Conservation (phyloP, 2,113 vertebrate genomes). For the Arizona elegans region DNA sequence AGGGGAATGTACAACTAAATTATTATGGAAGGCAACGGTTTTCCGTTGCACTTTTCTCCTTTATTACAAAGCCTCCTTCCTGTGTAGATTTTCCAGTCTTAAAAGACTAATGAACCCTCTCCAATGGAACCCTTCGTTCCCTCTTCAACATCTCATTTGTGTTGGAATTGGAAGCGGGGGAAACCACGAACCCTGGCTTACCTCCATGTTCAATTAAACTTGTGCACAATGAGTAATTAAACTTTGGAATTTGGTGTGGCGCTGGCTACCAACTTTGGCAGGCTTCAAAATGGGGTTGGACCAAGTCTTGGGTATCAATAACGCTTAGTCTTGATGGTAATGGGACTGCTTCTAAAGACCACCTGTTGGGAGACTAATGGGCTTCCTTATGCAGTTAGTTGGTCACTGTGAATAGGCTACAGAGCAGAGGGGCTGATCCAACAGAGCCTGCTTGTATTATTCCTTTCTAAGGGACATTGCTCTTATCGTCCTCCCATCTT, state of each 20-base stretch:
- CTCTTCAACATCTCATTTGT: not conserved
- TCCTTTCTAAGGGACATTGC: slow-evolving; percentile 49
- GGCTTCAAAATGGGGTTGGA: not conserved
- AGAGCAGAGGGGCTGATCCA: not conserved
- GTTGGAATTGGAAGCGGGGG: not conserved
- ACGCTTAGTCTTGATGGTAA: not conserved
- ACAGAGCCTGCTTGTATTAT: slow-evolving; percentile 4
- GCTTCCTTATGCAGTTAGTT: not conserved
- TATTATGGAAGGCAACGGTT: not conserved
- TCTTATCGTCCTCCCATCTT: slow-evolving; percentile 60
- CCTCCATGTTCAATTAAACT: not conserved
- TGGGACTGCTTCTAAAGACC: not conserved
- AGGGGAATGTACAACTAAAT: not conserved
- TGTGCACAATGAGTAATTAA: not conserved
- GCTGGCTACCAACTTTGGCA: not conserved
- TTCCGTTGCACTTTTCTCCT: not conserved
- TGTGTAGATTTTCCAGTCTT: not conserved
- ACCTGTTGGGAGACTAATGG: not conserved
- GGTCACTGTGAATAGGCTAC: not conserved
- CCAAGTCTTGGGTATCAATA: not conserved
- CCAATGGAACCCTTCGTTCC: not conserved
- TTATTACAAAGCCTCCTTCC: not conserved
- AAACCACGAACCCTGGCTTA: not conserved
- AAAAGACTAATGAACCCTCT: not conserved
- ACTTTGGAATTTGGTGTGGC: not conserved